Base-by-base conservation (phyloP, 1,140 invertebrate species). In the Lucilia cuprina region DNA sequence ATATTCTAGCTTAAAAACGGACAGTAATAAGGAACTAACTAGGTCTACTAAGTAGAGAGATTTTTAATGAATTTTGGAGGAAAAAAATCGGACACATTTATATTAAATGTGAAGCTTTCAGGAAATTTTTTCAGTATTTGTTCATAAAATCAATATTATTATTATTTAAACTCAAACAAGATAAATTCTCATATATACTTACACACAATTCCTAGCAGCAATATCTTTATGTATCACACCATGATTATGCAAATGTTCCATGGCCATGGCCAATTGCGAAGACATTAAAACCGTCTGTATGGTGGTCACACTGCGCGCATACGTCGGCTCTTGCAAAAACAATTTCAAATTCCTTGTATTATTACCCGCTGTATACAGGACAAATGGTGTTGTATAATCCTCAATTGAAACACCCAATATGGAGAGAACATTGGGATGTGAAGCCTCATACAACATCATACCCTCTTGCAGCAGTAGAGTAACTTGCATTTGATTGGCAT, bases 231-330 rank as follows among this genome's bases (percentile, higher is more conserved):
- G 98, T 82, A 98, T 93, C 77, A 99, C 94, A 87, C 96, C 95
- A 88, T 97, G 97, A 87, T 96, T 95, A 91, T 99, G 98, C 83
- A 99, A 93, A 92, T 97, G 98, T 85, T 96, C 94, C 86, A 98
- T 93, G 74, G 96, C 98, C 89, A 96, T 95, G 49, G 96, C 94
- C 34, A 97, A 94, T 89, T 98, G 97, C 75, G 98, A 94, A 35
- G 97, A 97, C 95, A 99, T 97, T 86, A 97, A 95, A 0, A 99
- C 97, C 9, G 98, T 94, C 92, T 99, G 97, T 89, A 98, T 97
- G 5, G 97, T 98, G 19, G 96, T 97, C 65, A 99, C 93, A 17
- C 96, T 95, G 80, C 94, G 91, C 92, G 92, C 97, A 83, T 89
- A 91, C 12, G 87, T 87, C 0, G 90, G 90, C 78, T 91, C 90